Evolutionary conservation across 2,797 vertebrate genomes (phyloP).

Genomic region (Morelia viridis): DNA sequence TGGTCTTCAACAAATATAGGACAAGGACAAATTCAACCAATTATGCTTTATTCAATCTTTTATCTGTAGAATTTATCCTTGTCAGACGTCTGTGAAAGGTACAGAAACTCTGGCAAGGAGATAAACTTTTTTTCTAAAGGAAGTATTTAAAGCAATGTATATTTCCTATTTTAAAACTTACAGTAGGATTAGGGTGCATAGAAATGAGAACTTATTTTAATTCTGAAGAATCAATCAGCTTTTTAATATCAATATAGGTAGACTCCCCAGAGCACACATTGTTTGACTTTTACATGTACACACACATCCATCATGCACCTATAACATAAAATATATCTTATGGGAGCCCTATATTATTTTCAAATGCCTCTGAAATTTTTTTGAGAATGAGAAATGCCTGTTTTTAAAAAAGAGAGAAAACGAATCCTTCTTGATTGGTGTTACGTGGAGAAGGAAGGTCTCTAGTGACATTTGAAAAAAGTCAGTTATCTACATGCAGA

Average conservation of each 20-base stretch:
- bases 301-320: background rate
- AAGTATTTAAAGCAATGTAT: background rate
- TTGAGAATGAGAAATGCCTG: background rate
- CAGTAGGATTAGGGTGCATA: background rate
- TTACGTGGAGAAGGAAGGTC: background rate
- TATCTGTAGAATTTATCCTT: background rate
- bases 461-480: background rate
- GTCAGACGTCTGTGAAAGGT: background rate
- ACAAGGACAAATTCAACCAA: background rate
- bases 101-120: background rate
- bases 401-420: background rate
- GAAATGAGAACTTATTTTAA: background rate
- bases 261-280: background rate
- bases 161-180: background rate
- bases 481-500: background rate
- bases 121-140: background rate
- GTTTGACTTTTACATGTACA: background rate
- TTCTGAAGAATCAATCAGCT: background rate
- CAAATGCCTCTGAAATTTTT: background rate
- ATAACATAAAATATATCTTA: background rate
- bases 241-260: background rate
- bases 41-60: background rate
- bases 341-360: background rate
- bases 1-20: background rate
- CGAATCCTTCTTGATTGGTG: background rate